Conservation (phyloP, 2,888 invertebrate genomes). For the Andrena camellia region DNA sequence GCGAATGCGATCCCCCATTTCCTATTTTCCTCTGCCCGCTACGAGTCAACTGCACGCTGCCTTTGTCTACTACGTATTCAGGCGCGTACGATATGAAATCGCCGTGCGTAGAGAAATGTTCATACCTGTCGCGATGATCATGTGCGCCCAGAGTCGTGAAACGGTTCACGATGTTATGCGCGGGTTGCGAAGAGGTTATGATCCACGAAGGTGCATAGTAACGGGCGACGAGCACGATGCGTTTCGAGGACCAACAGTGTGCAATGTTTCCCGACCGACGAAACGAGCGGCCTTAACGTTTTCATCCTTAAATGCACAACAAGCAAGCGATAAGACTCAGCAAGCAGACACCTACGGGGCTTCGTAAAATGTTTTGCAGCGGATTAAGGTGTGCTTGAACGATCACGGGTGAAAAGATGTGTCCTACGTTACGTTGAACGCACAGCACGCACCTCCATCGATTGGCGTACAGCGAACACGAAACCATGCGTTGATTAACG, state of each 20-base stretch:
- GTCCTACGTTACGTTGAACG: neutral
- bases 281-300: conserved; percentile 1
- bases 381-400: conserved; percentile 30
- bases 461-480: conserved; percentile 16
- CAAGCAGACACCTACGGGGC: conserved; percentile 59
- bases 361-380: conserved; percentile 38
- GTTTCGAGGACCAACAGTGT: conserved; percentile 1
- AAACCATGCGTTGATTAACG: conserved; percentile 19
- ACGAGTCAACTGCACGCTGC: neutral
- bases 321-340: conserved; percentile 28
- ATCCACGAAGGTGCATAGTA: conserved; percentile 37
- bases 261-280: neutral
- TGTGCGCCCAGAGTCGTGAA: conserved; percentile 25
- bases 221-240: conserved; percentile 1
- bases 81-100: neutral
- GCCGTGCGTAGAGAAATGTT: neutral
- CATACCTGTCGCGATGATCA: conserved; percentile 35
- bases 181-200: conserved; percentile 63
- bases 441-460: conserved; percentile 19
- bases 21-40: neutral
- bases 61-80: neutral
- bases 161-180: conserved; percentile 30
- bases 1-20: neutral
- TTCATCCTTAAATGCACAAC: conserved; percentile 4
- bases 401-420: conserved; percentile 20